Percentiles rank a stretch among this genome's conserved stretches.
Conservation (phyloP, 2,888 invertebrate genomes). For the Troglohyphantes excavatus region DNA sequence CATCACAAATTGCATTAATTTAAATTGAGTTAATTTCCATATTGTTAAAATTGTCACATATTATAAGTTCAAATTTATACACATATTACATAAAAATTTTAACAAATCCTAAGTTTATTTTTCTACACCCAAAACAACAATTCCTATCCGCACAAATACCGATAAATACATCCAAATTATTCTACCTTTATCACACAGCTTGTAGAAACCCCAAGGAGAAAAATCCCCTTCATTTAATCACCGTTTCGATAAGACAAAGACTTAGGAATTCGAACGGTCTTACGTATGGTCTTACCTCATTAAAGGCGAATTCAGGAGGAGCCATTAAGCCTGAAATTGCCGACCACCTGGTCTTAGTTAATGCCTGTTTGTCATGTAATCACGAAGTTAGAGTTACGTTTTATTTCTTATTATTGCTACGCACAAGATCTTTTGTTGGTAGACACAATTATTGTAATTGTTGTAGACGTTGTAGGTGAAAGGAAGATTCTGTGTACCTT, state of each 20-base stretch:
- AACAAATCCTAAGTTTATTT: no score
- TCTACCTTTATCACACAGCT: not conserved
- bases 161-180: no score
- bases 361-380: slow-evolving; percentile 47
- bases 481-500: no score
- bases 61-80: no score
- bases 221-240: slow-evolving; percentile 12
- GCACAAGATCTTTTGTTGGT: not conserved
- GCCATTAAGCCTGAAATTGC: slow-evolving; percentile 51
- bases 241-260: not conserved
- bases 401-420: not conserved
- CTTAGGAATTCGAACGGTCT: slow-evolving; percentile 2
- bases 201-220: not conserved
- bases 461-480: not conserved
- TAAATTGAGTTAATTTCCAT: no score
- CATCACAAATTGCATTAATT: no score
- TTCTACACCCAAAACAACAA: no score
- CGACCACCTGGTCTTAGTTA: slow-evolving; percentile 17
- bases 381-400: not conserved
- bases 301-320: not conserved
- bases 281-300: slow-evolving; percentile 50
- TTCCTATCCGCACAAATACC: no score
- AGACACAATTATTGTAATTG: not conserved
- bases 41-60: no score
- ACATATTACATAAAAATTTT: no score